phyloP scores from a whole-genome alignment of 2,113 vertebrate genomes.

The Eonycteris spelaea region DNA sequence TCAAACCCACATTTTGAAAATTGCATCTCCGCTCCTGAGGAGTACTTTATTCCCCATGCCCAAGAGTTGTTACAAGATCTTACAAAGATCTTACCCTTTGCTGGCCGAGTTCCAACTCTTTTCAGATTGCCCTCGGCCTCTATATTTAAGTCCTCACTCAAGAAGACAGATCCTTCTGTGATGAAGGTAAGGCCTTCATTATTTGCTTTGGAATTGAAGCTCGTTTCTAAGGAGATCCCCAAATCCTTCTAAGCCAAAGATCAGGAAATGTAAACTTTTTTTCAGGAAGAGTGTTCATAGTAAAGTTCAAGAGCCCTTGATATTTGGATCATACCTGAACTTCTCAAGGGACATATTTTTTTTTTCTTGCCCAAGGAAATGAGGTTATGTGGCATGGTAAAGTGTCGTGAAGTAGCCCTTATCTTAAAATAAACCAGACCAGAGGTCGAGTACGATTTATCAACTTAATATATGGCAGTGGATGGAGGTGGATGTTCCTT shows the following conservation, averaged over 20 bases:
- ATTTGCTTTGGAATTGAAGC: slow-evolving; percentile 39
- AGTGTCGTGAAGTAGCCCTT: slow-evolving; percentile 30
- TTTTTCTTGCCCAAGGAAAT: not conserved
- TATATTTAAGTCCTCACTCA: slow-evolving; percentile 12
- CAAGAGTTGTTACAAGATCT: not conserved
- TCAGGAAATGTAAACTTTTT: slow-evolving; percentile 11
- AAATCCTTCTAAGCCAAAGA: slow-evolving; percentile 28
- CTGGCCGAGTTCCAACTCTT: not conserved
- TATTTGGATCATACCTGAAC: slow-evolving; percentile 25
- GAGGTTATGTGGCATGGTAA: not conserved
- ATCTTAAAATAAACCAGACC: slow-evolving; percentile 54
- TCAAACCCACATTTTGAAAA: slow-evolving; percentile 3
- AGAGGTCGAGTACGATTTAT: not conserved
- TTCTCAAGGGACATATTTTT: not conserved
- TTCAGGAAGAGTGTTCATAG: slow-evolving; percentile 24
- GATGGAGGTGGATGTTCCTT: slow-evolving; percentile 17
- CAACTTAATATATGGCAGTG: not conserved
- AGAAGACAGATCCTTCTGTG: slow-evolving; percentile 24
- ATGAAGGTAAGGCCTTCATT: slow-evolving; percentile 26
- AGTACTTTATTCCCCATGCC: not conserved
- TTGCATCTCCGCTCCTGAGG: not conserved
- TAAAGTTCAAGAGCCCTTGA: slow-evolving; percentile 32
- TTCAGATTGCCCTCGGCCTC: not conserved
- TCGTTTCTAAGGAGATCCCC: slow-evolving; percentile 19
- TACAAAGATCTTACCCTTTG: not conserved